phyloP scores from a whole-genome alignment of 2,113 vertebrate genomes.

The Electrona antarctica region DNA sequence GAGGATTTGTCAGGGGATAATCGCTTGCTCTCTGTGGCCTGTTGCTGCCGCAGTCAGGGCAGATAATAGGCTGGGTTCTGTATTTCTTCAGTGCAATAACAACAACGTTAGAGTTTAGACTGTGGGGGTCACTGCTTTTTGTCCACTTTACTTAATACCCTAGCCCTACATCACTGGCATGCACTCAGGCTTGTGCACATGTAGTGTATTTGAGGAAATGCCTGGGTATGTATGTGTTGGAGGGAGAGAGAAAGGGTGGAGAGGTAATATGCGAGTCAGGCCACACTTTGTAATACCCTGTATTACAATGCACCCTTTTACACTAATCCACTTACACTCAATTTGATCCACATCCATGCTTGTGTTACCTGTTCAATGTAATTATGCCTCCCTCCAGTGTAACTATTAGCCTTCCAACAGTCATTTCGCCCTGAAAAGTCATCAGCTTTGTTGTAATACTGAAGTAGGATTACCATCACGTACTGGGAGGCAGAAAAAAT shows the following conservation, averaged over 20 bases:
- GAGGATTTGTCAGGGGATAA: background rate
- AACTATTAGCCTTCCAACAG: conserved; percentile 49
- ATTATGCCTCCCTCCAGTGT: conserved; percentile 36
- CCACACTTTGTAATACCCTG: background rate
- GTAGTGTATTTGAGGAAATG: background rate
- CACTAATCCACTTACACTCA: conserved; percentile 33
- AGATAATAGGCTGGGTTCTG: conserved; percentile 3
- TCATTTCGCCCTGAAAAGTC: conserved; percentile 52
- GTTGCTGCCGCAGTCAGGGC: too few species aligned
- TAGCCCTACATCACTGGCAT: too few species aligned
- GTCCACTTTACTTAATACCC: too few species aligned
- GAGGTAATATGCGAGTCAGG: background rate
- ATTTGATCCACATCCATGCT: conserved; percentile 29
- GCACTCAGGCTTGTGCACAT: background rate
- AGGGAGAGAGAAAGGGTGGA: conserved; percentile 9
- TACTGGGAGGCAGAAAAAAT: conserved; percentile 31
- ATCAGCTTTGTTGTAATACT: conserved; percentile 16
- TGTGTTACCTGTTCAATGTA: conserved; percentile 41
- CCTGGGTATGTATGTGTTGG: conserved; percentile 13
- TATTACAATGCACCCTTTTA: conserved; percentile 7
- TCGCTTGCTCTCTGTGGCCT: too few species aligned
- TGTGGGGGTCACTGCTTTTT: too few species aligned
- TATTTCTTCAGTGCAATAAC: background rate
- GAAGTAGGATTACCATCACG: conserved; percentile 32
- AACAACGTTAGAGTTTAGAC: too few species aligned